A percentile compares a stretch with the other conserved stretches of the same genome.
Evolutionary conservation across 2,888 invertebrate genomes (phyloP).

Genomic region (Amiota minor): DNA sequence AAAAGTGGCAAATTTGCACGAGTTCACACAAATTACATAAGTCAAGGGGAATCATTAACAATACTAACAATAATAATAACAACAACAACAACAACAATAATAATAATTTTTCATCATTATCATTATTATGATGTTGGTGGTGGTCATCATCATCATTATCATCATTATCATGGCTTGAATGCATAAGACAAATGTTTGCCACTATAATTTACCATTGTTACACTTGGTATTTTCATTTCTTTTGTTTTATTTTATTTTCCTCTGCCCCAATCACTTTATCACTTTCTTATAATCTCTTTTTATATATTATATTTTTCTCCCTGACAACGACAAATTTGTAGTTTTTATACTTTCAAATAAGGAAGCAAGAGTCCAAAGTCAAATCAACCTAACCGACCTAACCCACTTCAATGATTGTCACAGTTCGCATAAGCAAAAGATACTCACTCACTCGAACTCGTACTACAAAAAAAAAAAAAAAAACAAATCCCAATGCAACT

Average conservation of each 20-base stretch:
- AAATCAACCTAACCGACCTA: constrained; percentile 11
- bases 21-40: constrained; percentile 30
- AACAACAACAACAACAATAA: background rate
- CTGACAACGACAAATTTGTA: constrained; percentile 7
- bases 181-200: constrained; percentile 37
- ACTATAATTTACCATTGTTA: constrained; percentile 19
- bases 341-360: constrained; percentile 27
- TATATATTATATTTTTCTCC: background rate
- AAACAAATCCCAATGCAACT: background rate
- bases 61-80: background rate
- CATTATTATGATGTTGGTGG: background rate
- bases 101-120: background rate
- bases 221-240: constrained; percentile 33
- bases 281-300: background rate
- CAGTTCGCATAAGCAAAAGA: constrained; percentile 3
- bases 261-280: too few species aligned
- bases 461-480: too few species aligned
- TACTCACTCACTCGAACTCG: too few species aligned
- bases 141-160: constrained; percentile 9
- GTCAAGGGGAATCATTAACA: constrained; percentile 23
- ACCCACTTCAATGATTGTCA: constrained; percentile 30
- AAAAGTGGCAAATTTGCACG: constrained; percentile 12
- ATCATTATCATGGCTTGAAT: constrained; percentile 28
- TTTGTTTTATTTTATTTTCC: constrained; percentile 27
- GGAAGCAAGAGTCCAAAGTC: constrained; percentile 16